Evolutionary conservation across 2,113 vertebrate genomes (phyloP).

Genomic region (Telmatochromis sp.): DNA sequence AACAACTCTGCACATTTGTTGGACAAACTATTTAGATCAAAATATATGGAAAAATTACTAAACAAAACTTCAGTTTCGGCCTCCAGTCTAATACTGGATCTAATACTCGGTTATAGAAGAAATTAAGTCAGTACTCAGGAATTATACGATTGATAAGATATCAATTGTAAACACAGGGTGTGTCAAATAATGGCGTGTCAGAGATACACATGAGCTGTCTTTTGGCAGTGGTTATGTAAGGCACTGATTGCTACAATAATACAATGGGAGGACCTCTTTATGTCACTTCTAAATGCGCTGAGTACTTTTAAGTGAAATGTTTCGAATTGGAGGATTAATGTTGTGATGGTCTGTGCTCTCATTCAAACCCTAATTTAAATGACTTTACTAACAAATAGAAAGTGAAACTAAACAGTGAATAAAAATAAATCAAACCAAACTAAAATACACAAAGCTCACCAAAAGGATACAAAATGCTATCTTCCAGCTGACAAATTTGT

Average conservation of each 20-base stretch:
- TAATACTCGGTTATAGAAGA: not conserved
- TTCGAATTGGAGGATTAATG: not conserved
- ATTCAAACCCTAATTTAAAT: not conserved
- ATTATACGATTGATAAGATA: not conserved
- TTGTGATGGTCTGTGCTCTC: not conserved
- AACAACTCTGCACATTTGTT: not conserved
- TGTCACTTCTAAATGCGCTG: not conserved
- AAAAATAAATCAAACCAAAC: not conserved
- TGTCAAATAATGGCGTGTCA: not conserved
- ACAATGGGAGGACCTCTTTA: not conserved
- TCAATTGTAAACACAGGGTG: not conserved
- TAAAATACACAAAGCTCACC: not conserved
- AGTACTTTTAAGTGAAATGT: not conserved
- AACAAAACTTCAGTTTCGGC: not conserved
- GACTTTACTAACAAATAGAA: not conserved
- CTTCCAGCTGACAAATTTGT: not conserved
- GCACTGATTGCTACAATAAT: not conserved
- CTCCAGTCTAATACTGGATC: not conserved
- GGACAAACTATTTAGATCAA: not conserved
- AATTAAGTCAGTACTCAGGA: not conserved
- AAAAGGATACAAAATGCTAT: not conserved
- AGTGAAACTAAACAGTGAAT: not conserved
- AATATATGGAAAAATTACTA: not conserved
- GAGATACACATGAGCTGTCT: not conserved
- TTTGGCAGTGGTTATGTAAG: not conserved